Evolutionary conservation across 2,888 invertebrate genomes (phyloP).

Genomic region (Ametastegia equiseti): DNA sequence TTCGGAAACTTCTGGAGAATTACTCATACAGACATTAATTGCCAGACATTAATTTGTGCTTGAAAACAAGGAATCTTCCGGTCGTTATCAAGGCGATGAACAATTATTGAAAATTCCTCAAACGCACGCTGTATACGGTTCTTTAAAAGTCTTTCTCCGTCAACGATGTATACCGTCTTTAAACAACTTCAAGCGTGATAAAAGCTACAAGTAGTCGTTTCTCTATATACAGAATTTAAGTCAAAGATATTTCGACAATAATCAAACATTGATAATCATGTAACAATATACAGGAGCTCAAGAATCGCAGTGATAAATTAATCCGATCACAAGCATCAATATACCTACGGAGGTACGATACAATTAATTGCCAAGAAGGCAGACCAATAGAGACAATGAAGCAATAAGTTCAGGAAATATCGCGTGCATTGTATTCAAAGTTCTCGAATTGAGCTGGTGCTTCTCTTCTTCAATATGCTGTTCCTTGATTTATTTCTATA

Average conservation of each 20-base stretch:
- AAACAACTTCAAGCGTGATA: not conserved
- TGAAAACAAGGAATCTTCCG: conserved; percentile 32
- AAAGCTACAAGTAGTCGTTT: not conserved
- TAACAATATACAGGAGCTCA: not conserved
- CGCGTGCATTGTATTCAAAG: too few species aligned
- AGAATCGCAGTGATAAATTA: too few species aligned
- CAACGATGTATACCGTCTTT: not conserved
- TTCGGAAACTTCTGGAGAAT: conserved; percentile 69
- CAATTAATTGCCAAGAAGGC: too few species aligned
- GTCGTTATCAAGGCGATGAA: conserved; percentile 39
- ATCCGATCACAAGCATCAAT: too few species aligned
- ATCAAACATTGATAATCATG: not conserved
- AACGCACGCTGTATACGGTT: not conserved
- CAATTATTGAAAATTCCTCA: conserved; percentile 33
- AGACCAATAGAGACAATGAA: too few species aligned
- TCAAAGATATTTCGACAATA: not conserved
- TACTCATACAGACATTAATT: conserved; percentile 61
- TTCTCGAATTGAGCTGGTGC: too few species aligned
- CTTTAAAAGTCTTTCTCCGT: not conserved
- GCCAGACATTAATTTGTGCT: conserved; percentile 27
- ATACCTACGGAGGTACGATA: too few species aligned
- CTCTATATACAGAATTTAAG: not conserved
- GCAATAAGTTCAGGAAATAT: too few species aligned
- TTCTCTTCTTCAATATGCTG: too few species aligned
- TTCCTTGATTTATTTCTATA: too few species aligned